These are phyloP conservation scores for Drosophila setifemur DNA, from an alignment of 1,140 invertebrate genomes.

Conservation along the genomic window DNA sequence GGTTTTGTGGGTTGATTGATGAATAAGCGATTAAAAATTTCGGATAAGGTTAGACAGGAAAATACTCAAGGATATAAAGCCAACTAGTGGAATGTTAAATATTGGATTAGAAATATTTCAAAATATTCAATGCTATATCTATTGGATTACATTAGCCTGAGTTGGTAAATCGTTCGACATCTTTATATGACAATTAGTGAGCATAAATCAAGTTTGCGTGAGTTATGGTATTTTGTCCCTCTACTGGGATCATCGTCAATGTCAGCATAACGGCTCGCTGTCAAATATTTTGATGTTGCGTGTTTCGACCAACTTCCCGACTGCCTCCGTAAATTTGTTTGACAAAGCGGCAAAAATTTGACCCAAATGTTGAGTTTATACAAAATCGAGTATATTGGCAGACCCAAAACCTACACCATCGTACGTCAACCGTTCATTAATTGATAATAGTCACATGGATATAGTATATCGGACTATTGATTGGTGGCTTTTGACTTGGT, in stretches of 20 bases:
- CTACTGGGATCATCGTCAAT: slow-evolving; percentile 28
- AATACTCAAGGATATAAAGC: no score
- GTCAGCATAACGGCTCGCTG: slow-evolving; percentile 30
- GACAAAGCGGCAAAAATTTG: slow-evolving; percentile 28
- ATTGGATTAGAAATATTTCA: no score
- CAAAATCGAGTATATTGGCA: slow-evolving; percentile 11
- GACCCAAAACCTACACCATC: slow-evolving; percentile 1
- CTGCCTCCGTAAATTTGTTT: slow-evolving; percentile 14
- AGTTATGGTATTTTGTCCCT: slow-evolving; percentile 17
- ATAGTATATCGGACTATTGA: slow-evolving; percentile 34
- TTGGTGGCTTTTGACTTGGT: slow-evolving; percentile 33
- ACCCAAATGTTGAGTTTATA: slow-evolving; percentile 17
- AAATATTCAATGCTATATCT: no score
- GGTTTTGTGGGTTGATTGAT: slow-evolving; percentile 9
- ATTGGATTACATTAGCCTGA: no score
- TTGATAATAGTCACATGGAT: slow-evolving; percentile 30
- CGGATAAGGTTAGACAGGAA: slow-evolving; percentile 1
- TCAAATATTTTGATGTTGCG: slow-evolving; percentile 43
- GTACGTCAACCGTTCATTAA: slow-evolving; percentile 38
- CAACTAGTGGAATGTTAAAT: not conserved
- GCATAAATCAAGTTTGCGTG: slow-evolving; percentile 43
- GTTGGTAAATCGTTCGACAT: not conserved
- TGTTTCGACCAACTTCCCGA: slow-evolving; percentile 26
- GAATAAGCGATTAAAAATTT: slow-evolving; percentile 10
- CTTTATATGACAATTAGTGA: slow-evolving; percentile 31